A percentile compares a stretch with the other conserved stretches of the same genome.
phyloP scores from a whole-genome alignment of 2,888 invertebrate species.

The Chymomyza caudatula region DNA sequence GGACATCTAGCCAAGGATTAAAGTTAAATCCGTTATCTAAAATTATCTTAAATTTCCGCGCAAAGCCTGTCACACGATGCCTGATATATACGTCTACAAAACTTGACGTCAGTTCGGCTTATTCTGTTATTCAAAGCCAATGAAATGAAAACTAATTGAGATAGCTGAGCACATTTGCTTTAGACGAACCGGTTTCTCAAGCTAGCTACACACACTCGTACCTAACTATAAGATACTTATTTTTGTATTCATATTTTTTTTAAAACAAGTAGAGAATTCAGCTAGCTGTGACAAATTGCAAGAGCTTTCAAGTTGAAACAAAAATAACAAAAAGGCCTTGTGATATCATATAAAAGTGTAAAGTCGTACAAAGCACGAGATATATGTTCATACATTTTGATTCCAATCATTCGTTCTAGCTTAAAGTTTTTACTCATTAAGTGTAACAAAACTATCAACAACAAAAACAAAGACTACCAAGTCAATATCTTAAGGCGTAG shows the following conservation, averaged over 20 bases:
- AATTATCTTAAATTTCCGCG: no score
- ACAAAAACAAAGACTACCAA: neutral
- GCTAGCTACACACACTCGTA: neutral
- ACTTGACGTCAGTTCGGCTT: constrained; percentile 28
- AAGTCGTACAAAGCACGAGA: constrained; percentile 4
- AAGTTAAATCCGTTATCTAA: no score
- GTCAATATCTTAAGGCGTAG: constrained; percentile 1
- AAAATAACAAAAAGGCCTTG: constrained; percentile 25
- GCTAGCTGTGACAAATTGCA: constrained; percentile 41
- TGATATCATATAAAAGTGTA: neutral
- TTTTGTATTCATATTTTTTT: constrained; percentile 16
- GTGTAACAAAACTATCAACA: neutral
- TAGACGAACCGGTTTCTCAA: constrained; percentile 55
- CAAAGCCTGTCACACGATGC: no score
- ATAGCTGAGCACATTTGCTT: constrained; percentile 50
- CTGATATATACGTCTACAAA: neutral
- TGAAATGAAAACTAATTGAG: constrained; percentile 58
- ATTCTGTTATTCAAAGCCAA: constrained; percentile 24
- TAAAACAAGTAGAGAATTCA: constrained; percentile 20
- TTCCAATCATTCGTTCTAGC: constrained; percentile 26
- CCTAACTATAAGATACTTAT: neutral
- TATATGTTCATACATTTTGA: neutral
- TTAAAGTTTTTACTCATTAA: constrained; percentile 16
- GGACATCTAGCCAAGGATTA: no score
- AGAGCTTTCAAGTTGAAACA: constrained; percentile 10